Conservation (phyloP, 2,888 invertebrate genomes). For the Crocallis elinguaria region DNA sequence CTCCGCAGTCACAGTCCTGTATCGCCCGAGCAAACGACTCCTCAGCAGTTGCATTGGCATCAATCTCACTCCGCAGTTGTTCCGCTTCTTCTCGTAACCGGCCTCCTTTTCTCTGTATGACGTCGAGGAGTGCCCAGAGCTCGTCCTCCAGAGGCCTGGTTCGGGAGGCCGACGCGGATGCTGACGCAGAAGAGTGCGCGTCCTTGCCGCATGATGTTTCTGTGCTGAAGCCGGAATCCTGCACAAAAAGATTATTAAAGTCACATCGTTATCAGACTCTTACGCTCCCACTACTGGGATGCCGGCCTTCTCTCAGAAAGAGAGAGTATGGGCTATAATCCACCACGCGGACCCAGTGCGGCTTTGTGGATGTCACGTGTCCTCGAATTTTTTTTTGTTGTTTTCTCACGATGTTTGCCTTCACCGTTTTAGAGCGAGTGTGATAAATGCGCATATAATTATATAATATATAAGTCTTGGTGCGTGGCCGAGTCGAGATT, state of each 20-base stretch:
- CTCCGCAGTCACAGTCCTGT: slow-evolving; percentile 45
- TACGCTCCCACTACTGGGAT: too few relatives aligned
- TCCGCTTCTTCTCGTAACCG: slow-evolving; percentile 89
- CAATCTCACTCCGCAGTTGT: slow-evolving; percentile 84
- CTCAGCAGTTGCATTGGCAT: slow-evolving; percentile 84
- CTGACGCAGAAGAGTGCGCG: slow-evolving; percentile 88
- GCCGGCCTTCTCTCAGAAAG: too few relatives aligned
- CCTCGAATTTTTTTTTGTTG: too few relatives aligned
- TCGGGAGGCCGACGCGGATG: slow-evolving; percentile 82
- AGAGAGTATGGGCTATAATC: too few relatives aligned
- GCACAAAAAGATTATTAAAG: slow-evolving; percentile 21
- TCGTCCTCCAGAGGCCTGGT: slow-evolving; percentile 89
- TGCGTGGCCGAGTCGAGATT: too few relatives aligned
- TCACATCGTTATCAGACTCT: neutral
- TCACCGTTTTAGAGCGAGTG: too few relatives aligned
- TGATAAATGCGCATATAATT: too few relatives aligned
- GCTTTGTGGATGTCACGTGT: too few relatives aligned
- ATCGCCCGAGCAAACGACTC: slow-evolving; percentile 85
- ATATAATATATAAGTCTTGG: too few relatives aligned
- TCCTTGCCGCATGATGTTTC: slow-evolving; percentile 94
- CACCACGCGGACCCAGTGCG: too few relatives aligned
- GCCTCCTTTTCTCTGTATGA: slow-evolving; percentile 91
- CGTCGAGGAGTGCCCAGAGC: slow-evolving; percentile 93
- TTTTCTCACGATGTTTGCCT: too few relatives aligned
- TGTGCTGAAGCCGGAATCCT: slow-evolving; percentile 95